Percentiles rank a stretch among this genome's conserved stretches.
Conservation (phyloP, 2,888 invertebrate genomes). For the Drosophila percnosoma region DNA sequence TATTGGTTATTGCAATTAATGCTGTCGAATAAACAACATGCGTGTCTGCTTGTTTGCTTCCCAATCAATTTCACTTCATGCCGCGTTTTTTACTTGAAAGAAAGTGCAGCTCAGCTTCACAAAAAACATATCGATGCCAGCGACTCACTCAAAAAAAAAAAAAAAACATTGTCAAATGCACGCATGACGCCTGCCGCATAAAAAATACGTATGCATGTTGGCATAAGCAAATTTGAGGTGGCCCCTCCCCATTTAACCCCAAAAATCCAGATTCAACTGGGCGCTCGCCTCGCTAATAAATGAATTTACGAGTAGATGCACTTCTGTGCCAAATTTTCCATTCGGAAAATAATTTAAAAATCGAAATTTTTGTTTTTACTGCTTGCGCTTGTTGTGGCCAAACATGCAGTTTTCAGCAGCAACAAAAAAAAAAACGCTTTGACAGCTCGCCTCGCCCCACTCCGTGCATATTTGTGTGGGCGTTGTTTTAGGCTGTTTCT, state of each 20-base stretch:
- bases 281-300: slow-evolving; percentile 73
- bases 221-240: slow-evolving; percentile 69
- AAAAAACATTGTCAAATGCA: slow-evolving; percentile 48
- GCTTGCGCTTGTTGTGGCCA: neutral
- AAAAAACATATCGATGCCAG: slow-evolving; percentile 31
- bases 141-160: neutral
- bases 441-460: slow-evolving; percentile 1
- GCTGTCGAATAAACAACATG: slow-evolving; percentile 50
- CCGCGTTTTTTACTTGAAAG: slow-evolving; percentile 57
- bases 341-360: slow-evolving; percentile 63
- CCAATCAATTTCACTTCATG: slow-evolving; percentile 79
- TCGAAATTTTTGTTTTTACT: slow-evolving; percentile 28
- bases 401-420: slow-evolving; percentile 22
- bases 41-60: slow-evolving; percentile 32
- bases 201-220: slow-evolving; percentile 41
- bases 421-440: slow-evolving; percentile 21
- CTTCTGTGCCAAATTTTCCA: slow-evolving; percentile 70
- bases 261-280: neutral
- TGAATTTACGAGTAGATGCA: slow-evolving; percentile 82
- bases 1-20: slow-evolving; percentile 70
- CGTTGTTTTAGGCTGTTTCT: slow-evolving; percentile 7
- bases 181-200: slow-evolving; percentile 13
- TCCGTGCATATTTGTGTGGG: neutral
- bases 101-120: slow-evolving; percentile 45
- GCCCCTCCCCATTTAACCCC: slow-evolving; percentile 4